phyloP scores from a whole-genome alignment of 2,888 invertebrate genomes.

The Melieria omissa region DNA sequence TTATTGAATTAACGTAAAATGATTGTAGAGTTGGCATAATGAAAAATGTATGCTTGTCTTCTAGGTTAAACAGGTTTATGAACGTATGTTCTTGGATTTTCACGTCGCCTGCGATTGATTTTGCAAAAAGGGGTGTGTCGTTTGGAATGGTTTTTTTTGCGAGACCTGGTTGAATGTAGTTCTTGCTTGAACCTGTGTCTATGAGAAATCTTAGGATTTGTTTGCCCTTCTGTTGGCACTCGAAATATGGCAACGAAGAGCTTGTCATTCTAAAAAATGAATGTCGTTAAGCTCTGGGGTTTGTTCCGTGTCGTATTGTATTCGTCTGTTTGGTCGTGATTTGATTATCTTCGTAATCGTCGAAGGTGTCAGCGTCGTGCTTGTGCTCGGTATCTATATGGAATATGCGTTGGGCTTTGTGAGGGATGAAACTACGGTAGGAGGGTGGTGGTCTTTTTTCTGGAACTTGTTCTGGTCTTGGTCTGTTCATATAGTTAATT shows the following conservation, averaged over 20 bases:
- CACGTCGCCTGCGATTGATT: constrained; percentile 2
- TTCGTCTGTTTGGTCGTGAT: constrained; percentile 12
- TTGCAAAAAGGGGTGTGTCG: background rate
- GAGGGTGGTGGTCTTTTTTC: constrained; percentile 36
- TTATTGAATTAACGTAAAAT: constrained; percentile 17
- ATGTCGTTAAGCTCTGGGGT: constrained; percentile 5
- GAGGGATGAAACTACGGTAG: constrained; percentile 13
- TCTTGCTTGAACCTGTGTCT: background rate
- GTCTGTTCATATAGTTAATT: constrained; percentile 33
- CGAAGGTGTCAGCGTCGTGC: background rate
- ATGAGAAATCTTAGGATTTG: background rate
- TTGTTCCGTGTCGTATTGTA: background rate
- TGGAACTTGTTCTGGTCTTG: constrained; percentile 17
- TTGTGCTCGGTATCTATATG: constrained; percentile 14
- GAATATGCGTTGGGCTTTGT: constrained; percentile 12
- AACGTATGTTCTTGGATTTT: constrained; percentile 16
- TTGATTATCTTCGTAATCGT: constrained; percentile 22
- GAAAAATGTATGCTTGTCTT: constrained; percentile 19
- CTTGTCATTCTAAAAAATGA: constrained; percentile 26
- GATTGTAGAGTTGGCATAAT: constrained; percentile 21
- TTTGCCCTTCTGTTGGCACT: constrained; percentile 26
- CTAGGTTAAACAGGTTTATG: constrained; percentile 5
- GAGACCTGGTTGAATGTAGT: background rate
- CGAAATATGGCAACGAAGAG: constrained; percentile 17
- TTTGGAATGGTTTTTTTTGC: background rate